Conservation (phyloP, 2,113 vertebrate genomes). For the Tupaia tana region DNA sequence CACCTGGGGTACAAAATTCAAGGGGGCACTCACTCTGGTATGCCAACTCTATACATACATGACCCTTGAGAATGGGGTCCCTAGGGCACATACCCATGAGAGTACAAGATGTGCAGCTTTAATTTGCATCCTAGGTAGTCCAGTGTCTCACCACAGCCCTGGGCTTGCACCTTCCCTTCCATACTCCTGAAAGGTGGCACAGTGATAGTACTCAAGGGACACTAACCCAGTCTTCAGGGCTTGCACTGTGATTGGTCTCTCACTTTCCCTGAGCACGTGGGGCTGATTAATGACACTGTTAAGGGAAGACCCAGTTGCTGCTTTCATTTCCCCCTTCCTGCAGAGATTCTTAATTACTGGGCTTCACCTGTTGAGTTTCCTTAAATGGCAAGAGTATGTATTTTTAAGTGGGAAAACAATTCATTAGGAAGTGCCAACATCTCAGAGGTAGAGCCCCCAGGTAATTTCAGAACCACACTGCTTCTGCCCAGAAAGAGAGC, state of each 20-base stretch:
- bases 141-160: accelerated
- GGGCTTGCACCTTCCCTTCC: not conserved
- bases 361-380: conserved; percentile 66
- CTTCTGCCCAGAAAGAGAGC: not conserved
- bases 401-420: conserved; percentile 71
- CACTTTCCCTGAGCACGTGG: conserved; percentile 21
- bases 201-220: not conserved
- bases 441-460: conserved; percentile 24
- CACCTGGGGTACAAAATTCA: not conserved
- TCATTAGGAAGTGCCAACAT: conserved; percentile 56
- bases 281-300: not conserved
- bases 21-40: not conserved
- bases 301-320: conserved; percentile 33
- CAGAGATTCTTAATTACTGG: conserved; percentile 67
- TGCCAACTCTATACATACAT: not conserved
- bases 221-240: not conserved
- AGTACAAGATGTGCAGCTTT: not conserved
- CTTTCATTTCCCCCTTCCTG: not conserved
- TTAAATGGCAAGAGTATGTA: not conserved
- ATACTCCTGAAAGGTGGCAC: not conserved
- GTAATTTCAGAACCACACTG: not conserved
- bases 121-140: not conserved
- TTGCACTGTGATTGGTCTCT: too few species aligned
- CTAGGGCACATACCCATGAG: not conserved
- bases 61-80: not conserved